phyloP scores from a whole-genome alignment of 2,888 invertebrate species.

The Drosophila paracracens region DNA sequence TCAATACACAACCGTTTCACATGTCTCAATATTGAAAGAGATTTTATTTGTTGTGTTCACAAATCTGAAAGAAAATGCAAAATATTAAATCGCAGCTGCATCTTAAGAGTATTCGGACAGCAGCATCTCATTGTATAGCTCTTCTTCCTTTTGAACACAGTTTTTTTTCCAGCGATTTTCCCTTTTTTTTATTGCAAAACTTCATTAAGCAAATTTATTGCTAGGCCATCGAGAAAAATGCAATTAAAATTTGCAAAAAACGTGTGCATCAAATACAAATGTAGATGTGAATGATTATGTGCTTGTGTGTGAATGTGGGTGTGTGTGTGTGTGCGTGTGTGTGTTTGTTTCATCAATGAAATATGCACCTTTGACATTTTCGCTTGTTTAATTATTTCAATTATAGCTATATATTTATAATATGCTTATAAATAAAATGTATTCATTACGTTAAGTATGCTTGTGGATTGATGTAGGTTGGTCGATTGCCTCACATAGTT shows the following conservation, averaged over 20 bases:
- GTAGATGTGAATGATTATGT: neutral
- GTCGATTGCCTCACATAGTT: too few relatives aligned
- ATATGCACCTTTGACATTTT: conserved; percentile 55
- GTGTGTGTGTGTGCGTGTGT: conserved; percentile 5
- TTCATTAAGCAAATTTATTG: conserved; percentile 75
- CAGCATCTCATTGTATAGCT: neutral
- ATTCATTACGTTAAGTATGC: neutral
- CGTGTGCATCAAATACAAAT: conserved; percentile 32
- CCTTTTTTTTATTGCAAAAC: conserved; percentile 55
- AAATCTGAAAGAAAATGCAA: neutral
- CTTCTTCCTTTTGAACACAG: conserved; percentile 9
- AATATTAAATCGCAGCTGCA: neutral
- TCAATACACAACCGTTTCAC: neutral
- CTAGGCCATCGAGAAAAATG: conserved; percentile 44
- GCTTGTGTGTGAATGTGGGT: conserved; percentile 21
- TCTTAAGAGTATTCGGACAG: conserved; percentile 21
- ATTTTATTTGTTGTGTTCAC: neutral
- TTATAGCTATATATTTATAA: conserved; percentile 48
- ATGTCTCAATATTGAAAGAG: neutral
- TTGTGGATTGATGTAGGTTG: too few relatives aligned
- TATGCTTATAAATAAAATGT: neutral
- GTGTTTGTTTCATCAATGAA: conserved; percentile 63
- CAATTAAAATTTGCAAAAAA: conserved; percentile 54
- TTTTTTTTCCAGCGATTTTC: conserved; percentile 30
- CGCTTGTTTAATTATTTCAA: conserved; percentile 73